A percentile compares a stretch with the other conserved stretches of the same genome.
Evolutionary conservation across 2,797 vertebrate species (phyloP).

Genomic region (Limosa lapponica): DNA sequence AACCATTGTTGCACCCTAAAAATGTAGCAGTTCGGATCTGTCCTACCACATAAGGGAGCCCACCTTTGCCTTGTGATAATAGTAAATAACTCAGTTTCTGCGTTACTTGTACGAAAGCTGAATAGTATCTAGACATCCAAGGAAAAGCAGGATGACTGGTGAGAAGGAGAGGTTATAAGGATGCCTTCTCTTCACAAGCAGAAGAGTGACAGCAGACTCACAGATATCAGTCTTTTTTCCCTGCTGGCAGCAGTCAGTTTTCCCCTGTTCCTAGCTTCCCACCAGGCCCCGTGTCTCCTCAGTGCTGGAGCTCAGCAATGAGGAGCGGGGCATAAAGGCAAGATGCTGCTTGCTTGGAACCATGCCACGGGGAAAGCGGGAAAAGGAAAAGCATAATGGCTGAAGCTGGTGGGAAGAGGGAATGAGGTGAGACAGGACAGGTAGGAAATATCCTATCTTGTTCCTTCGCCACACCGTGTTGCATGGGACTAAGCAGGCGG

Average conservation of each 20-base stretch:
- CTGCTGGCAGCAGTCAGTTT: not conserved
- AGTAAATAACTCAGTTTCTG: not conserved
- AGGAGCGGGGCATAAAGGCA: accelerated
- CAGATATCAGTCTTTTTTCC: not conserved
- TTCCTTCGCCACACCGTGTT: not conserved
- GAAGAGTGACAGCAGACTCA: not conserved
- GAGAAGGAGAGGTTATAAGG: not conserved
- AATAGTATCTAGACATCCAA: not conserved
- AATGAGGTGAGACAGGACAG: conserved; percentile 46
- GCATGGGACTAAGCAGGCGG: not conserved
- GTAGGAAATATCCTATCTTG: conserved; percentile 32
- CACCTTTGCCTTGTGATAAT: not conserved
- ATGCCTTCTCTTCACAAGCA: not conserved
- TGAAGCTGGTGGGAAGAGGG: conserved; percentile 37
- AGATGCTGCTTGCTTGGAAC: not conserved
- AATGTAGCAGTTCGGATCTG: not conserved
- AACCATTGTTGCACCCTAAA: not conserved
- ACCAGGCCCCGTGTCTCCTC: not conserved
- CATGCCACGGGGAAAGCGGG: not conserved
- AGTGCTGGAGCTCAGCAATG: not conserved
- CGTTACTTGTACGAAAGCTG: not conserved
- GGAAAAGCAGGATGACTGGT: not conserved
- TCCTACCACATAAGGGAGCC: not conserved
- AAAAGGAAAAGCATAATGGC: conserved; percentile 45
- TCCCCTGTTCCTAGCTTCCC: not conserved